These are phyloP conservation scores for Zoanthus sociatus DNA, from an alignment of 92 coral and sea anemone genomes.

Conservation along the genomic window DNA sequence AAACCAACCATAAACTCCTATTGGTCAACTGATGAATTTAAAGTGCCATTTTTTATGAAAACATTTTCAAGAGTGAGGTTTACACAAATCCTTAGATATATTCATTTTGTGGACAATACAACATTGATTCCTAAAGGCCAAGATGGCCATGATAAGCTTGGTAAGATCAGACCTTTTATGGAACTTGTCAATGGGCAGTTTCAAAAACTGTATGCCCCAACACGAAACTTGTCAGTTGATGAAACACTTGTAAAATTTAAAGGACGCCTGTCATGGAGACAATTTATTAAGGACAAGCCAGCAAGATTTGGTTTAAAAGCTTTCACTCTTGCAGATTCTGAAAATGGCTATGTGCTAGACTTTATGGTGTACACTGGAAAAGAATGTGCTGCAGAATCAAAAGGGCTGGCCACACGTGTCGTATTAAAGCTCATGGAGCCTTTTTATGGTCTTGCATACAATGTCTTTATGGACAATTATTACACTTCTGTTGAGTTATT, in stretches of 20 bases:
- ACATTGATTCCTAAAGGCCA: too few relatives aligned
- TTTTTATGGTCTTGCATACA: background rate
- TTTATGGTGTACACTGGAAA: background rate
- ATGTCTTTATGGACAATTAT: background rate
- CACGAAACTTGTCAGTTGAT: constrained; percentile 12
- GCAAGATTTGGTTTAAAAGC: constrained; percentile 6
- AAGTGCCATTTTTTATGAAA: too few relatives aligned
- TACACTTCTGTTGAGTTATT: background rate
- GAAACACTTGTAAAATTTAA: constrained; percentile 38
- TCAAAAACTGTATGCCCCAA: background rate
- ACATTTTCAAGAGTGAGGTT: too few relatives aligned
- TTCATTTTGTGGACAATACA: too few relatives aligned
- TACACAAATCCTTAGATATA: too few relatives aligned
- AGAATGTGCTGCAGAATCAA: background rate
- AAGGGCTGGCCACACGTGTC: background rate
- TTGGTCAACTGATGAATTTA: too few relatives aligned
- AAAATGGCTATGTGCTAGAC: constrained; percentile 31
- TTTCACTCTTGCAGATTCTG: constrained; percentile 12
- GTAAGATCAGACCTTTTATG: constrained; percentile 9
- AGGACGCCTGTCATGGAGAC: constrained; percentile 16
- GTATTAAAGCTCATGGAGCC: constrained; percentile 12
- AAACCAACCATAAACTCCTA: too few relatives aligned
- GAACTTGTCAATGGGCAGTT: background rate
- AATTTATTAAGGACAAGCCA: background rate
- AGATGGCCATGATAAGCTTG: background rate